These are phyloP conservation scores for Eudyptes chrysolophus DNA, from an alignment of 2,113 vertebrate genomes.

Conservation along the genomic window DNA sequence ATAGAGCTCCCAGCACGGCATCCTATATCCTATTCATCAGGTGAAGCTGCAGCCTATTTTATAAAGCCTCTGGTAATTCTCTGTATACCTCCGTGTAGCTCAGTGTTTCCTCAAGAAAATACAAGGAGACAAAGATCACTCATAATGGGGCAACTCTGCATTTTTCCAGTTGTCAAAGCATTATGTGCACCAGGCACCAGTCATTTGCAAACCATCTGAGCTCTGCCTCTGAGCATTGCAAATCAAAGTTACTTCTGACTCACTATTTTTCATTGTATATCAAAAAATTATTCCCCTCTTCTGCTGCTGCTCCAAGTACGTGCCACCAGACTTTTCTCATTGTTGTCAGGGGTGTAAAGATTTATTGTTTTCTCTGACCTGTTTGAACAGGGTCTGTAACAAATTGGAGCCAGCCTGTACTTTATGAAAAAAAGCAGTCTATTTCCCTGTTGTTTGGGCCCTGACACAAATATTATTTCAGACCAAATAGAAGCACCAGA, in stretches of 20 bases:
- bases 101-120: not conserved
- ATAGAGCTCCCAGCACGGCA: not conserved
- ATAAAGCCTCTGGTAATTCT: not conserved
- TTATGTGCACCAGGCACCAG: not conserved
- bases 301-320: not conserved
- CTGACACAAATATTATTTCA: not conserved
- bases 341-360: not conserved
- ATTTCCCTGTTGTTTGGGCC: not conserved
- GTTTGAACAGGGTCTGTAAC: not conserved
- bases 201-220: not conserved
- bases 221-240: not conserved
- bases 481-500: not conserved
- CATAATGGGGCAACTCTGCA: not conserved
- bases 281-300: not conserved
- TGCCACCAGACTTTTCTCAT: not conserved
- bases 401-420: not conserved
- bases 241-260: not conserved
- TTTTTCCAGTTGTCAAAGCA: not conserved
- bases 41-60: not conserved
- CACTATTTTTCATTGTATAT: not conserved
- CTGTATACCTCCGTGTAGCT: not conserved
- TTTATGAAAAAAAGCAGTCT: not conserved
- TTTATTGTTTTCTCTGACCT: not conserved
- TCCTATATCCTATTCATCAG: not conserved
- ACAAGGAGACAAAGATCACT: not conserved